phyloP scores from a whole-genome alignment of 2,113 vertebrate species.

The Indicator indicator region DNA sequence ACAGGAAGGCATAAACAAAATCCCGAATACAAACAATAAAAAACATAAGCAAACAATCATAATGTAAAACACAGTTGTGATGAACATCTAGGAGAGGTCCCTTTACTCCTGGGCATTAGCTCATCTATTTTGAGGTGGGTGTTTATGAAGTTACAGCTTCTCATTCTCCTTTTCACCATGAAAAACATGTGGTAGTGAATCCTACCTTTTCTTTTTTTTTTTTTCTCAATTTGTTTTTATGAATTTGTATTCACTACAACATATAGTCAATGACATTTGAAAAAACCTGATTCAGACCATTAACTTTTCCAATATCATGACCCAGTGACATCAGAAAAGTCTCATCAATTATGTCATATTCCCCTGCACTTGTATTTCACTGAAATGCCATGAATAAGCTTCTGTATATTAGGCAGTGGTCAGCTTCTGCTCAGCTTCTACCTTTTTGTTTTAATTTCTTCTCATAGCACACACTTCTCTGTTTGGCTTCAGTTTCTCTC shows the following conservation, averaged over 20 bases:
- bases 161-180: neutral
- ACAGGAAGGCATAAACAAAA: neutral
- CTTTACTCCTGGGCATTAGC: neutral
- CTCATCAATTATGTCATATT: neutral
- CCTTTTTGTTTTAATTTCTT: slow-evolving; percentile 26
- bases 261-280: neutral
- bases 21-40: neutral
- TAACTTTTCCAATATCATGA: neutral
- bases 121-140: neutral
- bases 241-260: neutral
- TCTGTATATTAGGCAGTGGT: neutral
- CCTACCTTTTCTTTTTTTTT: neutral
- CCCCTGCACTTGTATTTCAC: neutral
- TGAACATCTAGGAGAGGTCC: neutral
- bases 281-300: neutral
- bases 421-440: neutral
- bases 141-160: neutral
- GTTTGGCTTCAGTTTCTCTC: neutral
- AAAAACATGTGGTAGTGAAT: neutral
- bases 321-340: neutral
- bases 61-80: neutral
- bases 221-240: neutral
- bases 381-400: neutral
- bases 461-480: neutral
- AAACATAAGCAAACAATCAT: neutral